A percentile compares a stretch with the other conserved stretches of the same genome.
Evolutionary conservation across 2,113 vertebrate genomes (phyloP).

Genomic region (Raphicerus campestris): DNA sequence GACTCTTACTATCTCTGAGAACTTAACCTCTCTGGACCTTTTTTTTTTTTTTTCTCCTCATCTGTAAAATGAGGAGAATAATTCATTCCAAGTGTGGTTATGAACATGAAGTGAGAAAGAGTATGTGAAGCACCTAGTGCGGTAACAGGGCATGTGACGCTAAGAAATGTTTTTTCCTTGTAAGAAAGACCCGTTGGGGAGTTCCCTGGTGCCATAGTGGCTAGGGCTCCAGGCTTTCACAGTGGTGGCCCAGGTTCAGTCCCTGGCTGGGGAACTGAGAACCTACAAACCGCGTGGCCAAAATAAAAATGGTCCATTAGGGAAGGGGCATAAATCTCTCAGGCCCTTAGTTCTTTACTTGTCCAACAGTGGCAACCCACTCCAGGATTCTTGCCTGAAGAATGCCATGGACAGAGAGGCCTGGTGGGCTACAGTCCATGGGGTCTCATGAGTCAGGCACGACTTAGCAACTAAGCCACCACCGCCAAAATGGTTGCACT

Average conservation of each 20-base stretch:
- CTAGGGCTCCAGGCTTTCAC: background rate
- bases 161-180: background rate
- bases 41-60: background rate
- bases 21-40: background rate
- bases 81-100: background rate
- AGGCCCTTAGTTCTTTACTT: background rate
- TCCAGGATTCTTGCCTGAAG: background rate
- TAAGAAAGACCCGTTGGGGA: background rate
- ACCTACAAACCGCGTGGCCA: background rate
- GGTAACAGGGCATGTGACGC: too few species aligned
- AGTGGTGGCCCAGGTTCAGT: background rate
- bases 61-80: constrained; percentile 1
- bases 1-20: background rate
- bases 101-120: background rate
- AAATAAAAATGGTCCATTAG: background rate
- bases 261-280: background rate
- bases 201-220: background rate
- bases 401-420: background rate
- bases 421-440: background rate
- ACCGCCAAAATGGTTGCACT: background rate
- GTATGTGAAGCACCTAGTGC: background rate
- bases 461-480: background rate
- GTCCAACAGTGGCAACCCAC: background rate
- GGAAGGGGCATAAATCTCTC: background rate
- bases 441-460: background rate